These are phyloP conservation scores for Phycodurus eques DNA, from an alignment of 2,113 vertebrate species.

Conservation along the genomic window DNA sequence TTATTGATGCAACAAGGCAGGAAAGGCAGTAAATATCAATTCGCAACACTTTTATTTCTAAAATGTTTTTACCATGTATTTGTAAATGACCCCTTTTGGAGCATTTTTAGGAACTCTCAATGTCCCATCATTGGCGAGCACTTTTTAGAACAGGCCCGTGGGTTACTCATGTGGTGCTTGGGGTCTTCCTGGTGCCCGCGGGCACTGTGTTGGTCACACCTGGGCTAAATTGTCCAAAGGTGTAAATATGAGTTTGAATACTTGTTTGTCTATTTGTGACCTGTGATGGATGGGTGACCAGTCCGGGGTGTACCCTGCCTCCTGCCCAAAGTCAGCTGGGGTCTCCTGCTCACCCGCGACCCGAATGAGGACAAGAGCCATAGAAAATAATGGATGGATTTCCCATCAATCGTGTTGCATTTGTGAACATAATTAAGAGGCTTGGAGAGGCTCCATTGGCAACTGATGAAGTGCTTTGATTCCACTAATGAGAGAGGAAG, in stretches of 20 bases:
- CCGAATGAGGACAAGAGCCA: not conserved
- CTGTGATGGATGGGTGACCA: not conserved
- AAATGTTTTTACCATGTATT: too few species aligned
- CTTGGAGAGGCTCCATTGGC: slow-evolving; percentile 22
- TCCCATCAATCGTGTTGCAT: not conserved
- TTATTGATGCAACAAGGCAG: too few species aligned
- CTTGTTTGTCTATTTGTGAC: not conserved
- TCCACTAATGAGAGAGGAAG: slow-evolving; percentile 39
- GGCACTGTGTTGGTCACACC: too few species aligned
- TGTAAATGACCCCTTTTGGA: too few species aligned
- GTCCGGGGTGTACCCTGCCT: not conserved
- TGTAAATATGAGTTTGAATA: not conserved
- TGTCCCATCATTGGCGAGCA: too few species aligned
- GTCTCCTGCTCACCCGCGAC: not conserved
- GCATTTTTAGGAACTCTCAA: too few species aligned
- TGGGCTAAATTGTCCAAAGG: too few species aligned
- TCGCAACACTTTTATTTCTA: too few species aligned
- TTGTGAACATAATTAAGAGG: slow-evolving; percentile 26
- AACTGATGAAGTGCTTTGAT: slow-evolving; percentile 40
- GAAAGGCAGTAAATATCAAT: too few species aligned
- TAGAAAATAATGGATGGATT: not conserved
- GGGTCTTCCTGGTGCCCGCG: too few species aligned
- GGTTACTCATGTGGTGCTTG: too few species aligned
- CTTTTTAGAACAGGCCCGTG: too few species aligned
- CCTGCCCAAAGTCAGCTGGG: not conserved